These are phyloP conservation scores for Pseudopleuronectes americanus DNA, from an alignment of 2,797 vertebrate species.

Conservation along the genomic window DNA sequence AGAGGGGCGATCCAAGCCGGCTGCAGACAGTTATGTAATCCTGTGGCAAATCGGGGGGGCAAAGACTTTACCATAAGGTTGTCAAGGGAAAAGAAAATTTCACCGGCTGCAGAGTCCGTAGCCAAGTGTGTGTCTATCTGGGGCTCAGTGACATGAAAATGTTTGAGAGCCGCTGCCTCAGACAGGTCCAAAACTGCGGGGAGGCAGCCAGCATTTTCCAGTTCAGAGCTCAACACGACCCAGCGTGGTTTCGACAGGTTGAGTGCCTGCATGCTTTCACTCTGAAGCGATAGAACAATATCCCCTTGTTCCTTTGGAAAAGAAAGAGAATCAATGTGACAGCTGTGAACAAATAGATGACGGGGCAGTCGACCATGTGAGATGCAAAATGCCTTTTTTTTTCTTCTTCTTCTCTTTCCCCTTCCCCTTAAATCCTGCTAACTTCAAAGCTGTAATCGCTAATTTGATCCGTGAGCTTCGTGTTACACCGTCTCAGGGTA, in stretches of 20 bases:
- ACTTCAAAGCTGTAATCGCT: constrained; percentile 74
- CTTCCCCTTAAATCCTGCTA: constrained; percentile 49
- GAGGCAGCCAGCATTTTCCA: constrained; percentile 71
- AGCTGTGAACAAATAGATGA: constrained; percentile 75
- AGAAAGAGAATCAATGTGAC: constrained; percentile 71
- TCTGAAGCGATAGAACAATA: constrained; percentile 74
- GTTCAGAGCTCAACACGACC: constrained; percentile 71
- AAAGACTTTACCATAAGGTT: constrained; percentile 24
- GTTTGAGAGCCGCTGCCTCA: constrained; percentile 59
- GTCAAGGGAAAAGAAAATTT: constrained; percentile 20
- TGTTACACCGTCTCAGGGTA: constrained; percentile 59
- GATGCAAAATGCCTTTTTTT: constrained; percentile 59
- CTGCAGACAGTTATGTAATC: constrained; percentile 9
- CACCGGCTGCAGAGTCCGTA: constrained; percentile 23
- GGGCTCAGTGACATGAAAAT: constrained; percentile 61
- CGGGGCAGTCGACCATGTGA: constrained; percentile 69
- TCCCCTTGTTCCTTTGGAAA: constrained; percentile 69
- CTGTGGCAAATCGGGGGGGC: constrained; percentile 6
- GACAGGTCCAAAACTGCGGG: constrained; percentile 69
- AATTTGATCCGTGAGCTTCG: constrained; percentile 67
- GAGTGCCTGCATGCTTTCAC: constrained; percentile 79
- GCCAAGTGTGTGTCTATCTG: constrained; percentile 40
- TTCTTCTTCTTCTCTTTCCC: not conserved
- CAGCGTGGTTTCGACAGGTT: constrained; percentile 78
- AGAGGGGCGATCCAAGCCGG: not conserved